These are phyloP conservation scores for Prionailurus bengalensis DNA, from an alignment of 2,113 vertebrate genomes.

Conservation along the genomic window DNA sequence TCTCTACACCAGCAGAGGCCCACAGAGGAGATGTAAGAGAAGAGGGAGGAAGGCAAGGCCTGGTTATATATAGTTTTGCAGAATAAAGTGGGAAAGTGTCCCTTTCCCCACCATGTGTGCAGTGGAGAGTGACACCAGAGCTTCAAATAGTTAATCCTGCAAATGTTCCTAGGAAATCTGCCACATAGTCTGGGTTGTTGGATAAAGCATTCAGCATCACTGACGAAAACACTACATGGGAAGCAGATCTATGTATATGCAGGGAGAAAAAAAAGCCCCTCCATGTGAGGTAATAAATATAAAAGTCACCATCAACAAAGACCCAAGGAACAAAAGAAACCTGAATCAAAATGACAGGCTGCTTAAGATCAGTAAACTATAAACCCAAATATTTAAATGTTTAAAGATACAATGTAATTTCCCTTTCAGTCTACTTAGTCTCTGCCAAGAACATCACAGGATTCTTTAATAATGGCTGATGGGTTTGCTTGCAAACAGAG, in stretches of 20 bases:
- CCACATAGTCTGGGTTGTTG: neutral
- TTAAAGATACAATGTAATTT: neutral
- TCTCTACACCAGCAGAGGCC: neutral
- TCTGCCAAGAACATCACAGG: slow-evolving; percentile 14
- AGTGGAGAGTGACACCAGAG: neutral
- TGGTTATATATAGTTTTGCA: neutral
- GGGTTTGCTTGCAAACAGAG: neutral
- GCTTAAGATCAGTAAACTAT: slow-evolving; percentile 14
- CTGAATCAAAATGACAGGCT: slow-evolving; percentile 21
- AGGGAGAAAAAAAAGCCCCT: neutral
- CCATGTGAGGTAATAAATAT: neutral
- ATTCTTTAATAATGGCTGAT: neutral
- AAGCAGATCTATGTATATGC: slow-evolving; percentile 14
- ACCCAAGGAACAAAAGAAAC: slow-evolving; percentile 24
- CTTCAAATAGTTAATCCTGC: slow-evolving; percentile 12
- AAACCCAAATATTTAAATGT: slow-evolving; percentile 58
- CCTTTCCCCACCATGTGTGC: neutral
- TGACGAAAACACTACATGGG: neutral
- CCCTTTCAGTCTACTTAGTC: slow-evolving; percentile 8
- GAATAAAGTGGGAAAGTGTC: neutral
- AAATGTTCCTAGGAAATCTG: slow-evolving; percentile 49
- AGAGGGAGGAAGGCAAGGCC: neutral
- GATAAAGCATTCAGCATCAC: slow-evolving; percentile 35
- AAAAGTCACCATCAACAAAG: slow-evolving; percentile 28
- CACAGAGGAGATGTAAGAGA: neutral